Evolutionary conservation across 2,888 invertebrate genomes (phyloP).

Genomic region (Lasioglossum marginatum): DNA sequence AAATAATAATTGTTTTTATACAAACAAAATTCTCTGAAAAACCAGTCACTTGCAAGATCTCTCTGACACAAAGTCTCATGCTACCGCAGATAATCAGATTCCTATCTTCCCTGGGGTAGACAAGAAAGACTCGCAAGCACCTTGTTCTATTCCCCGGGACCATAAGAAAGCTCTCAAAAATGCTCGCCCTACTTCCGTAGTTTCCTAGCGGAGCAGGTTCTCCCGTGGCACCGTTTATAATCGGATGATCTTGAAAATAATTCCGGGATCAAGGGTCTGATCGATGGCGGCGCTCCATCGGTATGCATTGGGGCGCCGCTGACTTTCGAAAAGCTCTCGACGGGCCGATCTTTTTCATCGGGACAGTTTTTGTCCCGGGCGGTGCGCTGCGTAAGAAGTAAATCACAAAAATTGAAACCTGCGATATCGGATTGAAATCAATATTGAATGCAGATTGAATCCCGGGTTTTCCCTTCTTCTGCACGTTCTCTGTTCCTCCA

Average conservation of each 20-base stretch:
- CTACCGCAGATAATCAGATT: background rate
- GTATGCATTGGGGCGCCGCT: conserved; percentile 52
- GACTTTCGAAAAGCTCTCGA: conserved; percentile 51
- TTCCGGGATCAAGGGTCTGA: conserved; percentile 47
- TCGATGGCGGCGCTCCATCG: conserved; percentile 58
- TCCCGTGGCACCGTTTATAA: background rate
- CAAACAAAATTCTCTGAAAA: background rate
- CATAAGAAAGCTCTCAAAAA: background rate
- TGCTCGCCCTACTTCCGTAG: background rate
- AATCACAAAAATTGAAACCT: conserved; percentile 82
- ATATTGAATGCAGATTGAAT: conserved; percentile 83
- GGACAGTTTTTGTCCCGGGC: conserved; percentile 37
- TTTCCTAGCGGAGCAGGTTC: background rate
- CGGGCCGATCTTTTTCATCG: conserved; percentile 45
- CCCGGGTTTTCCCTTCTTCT: conserved; percentile 60
- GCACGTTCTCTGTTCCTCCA: background rate
- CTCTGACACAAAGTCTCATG: background rate
- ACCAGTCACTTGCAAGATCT: background rate
- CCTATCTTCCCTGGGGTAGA: background rate
- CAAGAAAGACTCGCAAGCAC: background rate
- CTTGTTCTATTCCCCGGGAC: background rate
- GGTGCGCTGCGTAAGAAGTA: conserved; percentile 76
- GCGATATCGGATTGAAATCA: conserved; percentile 82
- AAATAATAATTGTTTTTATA: too few species aligned
- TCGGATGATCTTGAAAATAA: conserved; percentile 25